Evolutionary conservation across 2,113 vertebrate species (phyloP), one percentile per base, ranked within the genome.

Genomic region (Onychorhynchus coronatus): DNA sequence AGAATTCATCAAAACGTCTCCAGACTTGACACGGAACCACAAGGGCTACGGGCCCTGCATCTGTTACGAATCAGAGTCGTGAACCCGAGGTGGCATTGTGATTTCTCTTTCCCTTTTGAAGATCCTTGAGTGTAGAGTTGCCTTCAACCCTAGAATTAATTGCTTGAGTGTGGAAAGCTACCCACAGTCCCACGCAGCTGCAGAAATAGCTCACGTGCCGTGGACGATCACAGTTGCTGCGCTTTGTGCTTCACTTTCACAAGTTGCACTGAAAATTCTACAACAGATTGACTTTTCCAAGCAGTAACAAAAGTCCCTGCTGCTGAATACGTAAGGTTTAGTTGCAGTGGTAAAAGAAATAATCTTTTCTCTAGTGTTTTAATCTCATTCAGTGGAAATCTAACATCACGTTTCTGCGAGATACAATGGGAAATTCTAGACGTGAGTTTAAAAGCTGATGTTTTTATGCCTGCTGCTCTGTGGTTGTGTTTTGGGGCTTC

Each of bases 31-130:
- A 82, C 1, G 0, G 79, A 89, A 88, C 95, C 90, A 46, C 10
- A 4, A 94, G 82, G 88, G 92, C 95, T 93, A 18, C 1, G 1
- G 83, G 89, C 73, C 73, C 77, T 3, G 70, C 96, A 96, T 97
- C 96, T 96, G 96, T 93, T 96, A 94, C 0, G 2, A 92, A 97
- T 97, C 96, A 97, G 44, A 85, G 93, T 87, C 6, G 1, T 95
- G 95, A 96, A 95, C 96, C 86, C 1, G 11, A 94, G 92, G 96
- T 97, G 95, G 80, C 41, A 2, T 92, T 0, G 7, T 94, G 95
- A 96, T 95, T 96, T 95, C 88, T 91, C 66, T 59, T 95, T 95
- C 50, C 41, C 86, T 96, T 97, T 97, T 96, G 96, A 97, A 95
- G 93, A 92, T 93, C 61, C 80, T 93, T 1, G 7, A 89, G 91